These are phyloP conservation scores for Eospalax fontanierii DNA, from an alignment of 2,797 vertebrate genomes.

Conservation along the genomic window DNA sequence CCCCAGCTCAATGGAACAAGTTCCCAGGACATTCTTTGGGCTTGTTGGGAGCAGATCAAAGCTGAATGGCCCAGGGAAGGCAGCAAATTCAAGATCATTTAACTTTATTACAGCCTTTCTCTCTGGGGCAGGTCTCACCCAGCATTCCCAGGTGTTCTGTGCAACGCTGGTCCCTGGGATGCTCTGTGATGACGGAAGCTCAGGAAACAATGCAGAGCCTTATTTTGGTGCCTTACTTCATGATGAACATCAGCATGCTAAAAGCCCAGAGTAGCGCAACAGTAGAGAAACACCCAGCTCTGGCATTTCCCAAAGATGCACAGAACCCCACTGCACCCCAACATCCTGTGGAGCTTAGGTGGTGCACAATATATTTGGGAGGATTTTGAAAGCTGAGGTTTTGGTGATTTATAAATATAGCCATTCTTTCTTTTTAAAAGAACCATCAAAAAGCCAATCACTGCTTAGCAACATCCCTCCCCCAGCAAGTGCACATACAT, in stretches of 20 bases:
- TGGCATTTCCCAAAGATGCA: constrained; percentile 41
- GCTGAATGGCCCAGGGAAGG: not conserved
- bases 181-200: not conserved
- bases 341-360: not conserved
- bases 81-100: not conserved
- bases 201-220: not conserved
- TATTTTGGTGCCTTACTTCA: not conserved
- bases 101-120: not conserved
- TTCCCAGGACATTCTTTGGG: constrained; percentile 41
- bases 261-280: not conserved
- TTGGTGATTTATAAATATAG: constrained; percentile 62
- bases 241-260: not conserved
- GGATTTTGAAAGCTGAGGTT: constrained; percentile 48
- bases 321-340: not conserved
- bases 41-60: constrained; percentile 46
- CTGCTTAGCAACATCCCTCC: constrained; percentile 10
- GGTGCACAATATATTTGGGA: not conserved
- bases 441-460: not conserved
- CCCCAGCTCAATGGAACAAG: not conserved
- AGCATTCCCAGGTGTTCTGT: constrained; percentile 26
- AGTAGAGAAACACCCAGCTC: not conserved
- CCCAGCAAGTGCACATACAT: not conserved
- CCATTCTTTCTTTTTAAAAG: constrained; percentile 58
- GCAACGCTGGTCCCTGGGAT: not conserved
- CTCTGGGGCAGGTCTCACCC: not conserved